Evolutionary conservation across 2,797 vertebrate species (phyloP).

Genomic region (Setipinna tenuifilis): DNA sequence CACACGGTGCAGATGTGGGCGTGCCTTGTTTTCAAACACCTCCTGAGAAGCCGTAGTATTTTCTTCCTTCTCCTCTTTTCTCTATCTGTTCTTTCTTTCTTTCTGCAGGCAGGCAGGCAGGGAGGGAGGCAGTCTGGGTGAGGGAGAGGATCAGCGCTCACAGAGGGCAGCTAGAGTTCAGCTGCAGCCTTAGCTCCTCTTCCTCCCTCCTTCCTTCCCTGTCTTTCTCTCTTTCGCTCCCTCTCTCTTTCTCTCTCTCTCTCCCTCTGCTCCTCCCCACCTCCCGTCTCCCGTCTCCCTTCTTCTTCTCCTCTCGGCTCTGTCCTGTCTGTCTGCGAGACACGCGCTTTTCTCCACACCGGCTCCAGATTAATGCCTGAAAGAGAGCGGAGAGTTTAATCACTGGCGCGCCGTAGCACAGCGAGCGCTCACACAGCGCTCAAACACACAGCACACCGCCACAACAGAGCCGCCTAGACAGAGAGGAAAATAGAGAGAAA

Average conservation of each 20-base stretch:
- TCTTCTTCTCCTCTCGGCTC: not conserved
- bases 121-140: not conserved
- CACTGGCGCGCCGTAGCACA: not conserved
- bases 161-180: conserved; percentile 17
- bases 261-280: not conserved
- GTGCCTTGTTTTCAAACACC: conserved; percentile 5
- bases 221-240: not conserved
- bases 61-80: not conserved
- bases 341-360: not conserved
- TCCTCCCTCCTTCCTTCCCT: not conserved
- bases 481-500: not conserved
- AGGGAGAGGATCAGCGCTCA: conserved; percentile 3
- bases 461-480: not conserved
- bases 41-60: conserved; percentile 4
- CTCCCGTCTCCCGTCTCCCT: not conserved
- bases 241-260: not conserved
- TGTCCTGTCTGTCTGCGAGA: not conserved
- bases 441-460: not conserved
- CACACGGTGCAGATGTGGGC: not conserved
- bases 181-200: not conserved
- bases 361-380: conserved; percentile 5
- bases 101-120: not conserved
- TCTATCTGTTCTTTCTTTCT: not conserved
- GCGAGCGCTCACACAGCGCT: not conserved
- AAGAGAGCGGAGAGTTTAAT: conserved; percentile 26